Evolutionary conservation across 2,113 vertebrate species (phyloP), one percentile per base, ranked within the genome.

Genomic region (Solenodon paradoxus): DNA sequence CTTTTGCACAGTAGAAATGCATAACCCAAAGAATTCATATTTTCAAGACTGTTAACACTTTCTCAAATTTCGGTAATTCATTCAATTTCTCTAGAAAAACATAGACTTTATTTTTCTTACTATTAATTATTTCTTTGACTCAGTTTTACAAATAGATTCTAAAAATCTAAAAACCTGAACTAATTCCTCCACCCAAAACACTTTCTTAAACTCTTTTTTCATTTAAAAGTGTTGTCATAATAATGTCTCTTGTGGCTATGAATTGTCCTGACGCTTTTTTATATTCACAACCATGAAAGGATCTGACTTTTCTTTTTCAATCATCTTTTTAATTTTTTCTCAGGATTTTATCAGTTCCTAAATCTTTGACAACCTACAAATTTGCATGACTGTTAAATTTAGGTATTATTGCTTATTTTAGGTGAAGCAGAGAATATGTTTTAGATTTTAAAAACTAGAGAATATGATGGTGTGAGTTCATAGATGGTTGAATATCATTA

Each of bases 41-140:
- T 97, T 97, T 93, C 78, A 96, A 95, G 94, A 49, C 93, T 97
- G 69, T 97, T 97, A 93, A 88, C 1, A 0, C 97, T 95, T 96
- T 88, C 95, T 94, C 66, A 88, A 93, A 92, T 88, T 88, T 97
- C 28, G 15, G 84, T 89, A 96, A 96, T 96, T 82, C 97, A 98
- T 95, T 83, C 74, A 79, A 97, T 96, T 57, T 94, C 57, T 47
- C 0, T 92, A 92, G 80, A 85, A 98, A 98, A 94, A 97, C 92
- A 91, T 92, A 55, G 95, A 63, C 57, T 97, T 80, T 97, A 57
- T 83, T 98, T 55, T n/a, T 97, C 61, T 94, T 93, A 55, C 90
- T 59, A 35, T 94, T 94, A 95, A 93, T 94, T 97, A 97, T 97
- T 97, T 94, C 96, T 95, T 72, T 79, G 93, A 57, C 55, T 93